Evolutionary conservation across 2,113 vertebrate genomes (phyloP).

Genomic region (Andinoacara biseriatus): DNA sequence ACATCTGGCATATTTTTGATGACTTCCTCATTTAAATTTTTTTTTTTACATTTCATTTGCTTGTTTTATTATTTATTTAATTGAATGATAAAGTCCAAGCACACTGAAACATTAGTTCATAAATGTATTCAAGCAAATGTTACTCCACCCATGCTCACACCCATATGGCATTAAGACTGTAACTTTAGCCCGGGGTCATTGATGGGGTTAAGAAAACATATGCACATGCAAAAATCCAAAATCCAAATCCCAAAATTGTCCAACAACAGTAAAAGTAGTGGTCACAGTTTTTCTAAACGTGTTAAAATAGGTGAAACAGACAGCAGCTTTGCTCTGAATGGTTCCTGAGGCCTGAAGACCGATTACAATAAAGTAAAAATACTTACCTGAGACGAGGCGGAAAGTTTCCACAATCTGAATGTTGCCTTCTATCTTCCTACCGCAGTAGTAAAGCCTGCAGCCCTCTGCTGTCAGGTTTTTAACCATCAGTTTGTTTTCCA

Average conservation of each 20-base stretch:
- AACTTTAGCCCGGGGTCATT: background rate
- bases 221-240: background rate
- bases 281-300: background rate
- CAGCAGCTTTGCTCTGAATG: background rate
- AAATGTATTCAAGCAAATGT: no score
- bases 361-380: background rate
- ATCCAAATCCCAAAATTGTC: no score
- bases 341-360: background rate
- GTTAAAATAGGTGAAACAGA: background rate
- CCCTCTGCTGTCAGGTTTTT: background rate
- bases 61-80: no score
- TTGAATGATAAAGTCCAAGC: no score
- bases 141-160: no score
- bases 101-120: no score
- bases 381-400: background rate
- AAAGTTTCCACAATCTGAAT: accelerated
- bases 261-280: background rate
- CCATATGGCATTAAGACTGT: background rate
- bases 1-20: no score
- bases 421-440: accelerated
- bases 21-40: no score
- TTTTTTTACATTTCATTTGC: no score
- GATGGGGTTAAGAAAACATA: background rate
- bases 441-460: slow-evolving; percentile 28
- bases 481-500: background rate